Percentiles rank a stretch among this genome's conserved stretches.
Evolutionary conservation across 1,140 invertebrate species (phyloP).

Genomic region (Sminthurides bifidus): DNA sequence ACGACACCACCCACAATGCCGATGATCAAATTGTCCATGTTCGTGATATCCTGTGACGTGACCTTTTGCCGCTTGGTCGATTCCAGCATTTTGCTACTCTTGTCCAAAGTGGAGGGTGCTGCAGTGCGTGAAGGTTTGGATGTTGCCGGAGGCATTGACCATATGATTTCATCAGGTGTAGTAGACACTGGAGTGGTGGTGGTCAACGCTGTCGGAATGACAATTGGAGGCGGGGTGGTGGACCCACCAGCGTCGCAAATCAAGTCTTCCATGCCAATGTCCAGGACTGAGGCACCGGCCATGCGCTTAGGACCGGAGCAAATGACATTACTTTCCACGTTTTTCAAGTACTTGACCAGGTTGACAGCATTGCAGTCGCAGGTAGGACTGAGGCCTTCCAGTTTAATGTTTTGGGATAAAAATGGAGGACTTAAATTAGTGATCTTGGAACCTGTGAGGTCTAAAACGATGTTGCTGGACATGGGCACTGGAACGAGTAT

Average conservation of each 20-base stretch:
- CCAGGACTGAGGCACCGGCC: constrained; percentile 51
- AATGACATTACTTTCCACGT: constrained; percentile 40
- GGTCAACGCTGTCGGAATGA: constrained; percentile 33
- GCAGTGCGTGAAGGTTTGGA: constrained; percentile 32
- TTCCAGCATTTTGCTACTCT: constrained; percentile 20
- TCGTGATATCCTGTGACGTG: constrained; percentile 47
- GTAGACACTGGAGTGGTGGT: constrained; percentile 34
- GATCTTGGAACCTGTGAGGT: constrained; percentile 65
- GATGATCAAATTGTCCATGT: constrained; percentile 82
- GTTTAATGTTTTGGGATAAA: constrained; percentile 59
- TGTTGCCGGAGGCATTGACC: constrained; percentile 57
- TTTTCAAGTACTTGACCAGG: constrained; percentile 60
- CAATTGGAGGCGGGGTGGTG: constrained; percentile 37
- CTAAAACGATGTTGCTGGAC: constrained; percentile 63
- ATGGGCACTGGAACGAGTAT: constrained; percentile 77
- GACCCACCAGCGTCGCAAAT: constrained; percentile 52
- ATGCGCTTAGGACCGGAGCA: constrained; percentile 57
- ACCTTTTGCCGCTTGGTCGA: background rate
- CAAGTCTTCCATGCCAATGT: constrained; percentile 64
- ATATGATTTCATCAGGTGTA: constrained; percentile 57
- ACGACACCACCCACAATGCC: constrained; percentile 83
- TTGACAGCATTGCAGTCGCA: constrained; percentile 74
- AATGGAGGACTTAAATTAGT: constrained; percentile 60
- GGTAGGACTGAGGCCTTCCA: constrained; percentile 60
- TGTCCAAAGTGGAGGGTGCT: constrained; percentile 41